phyloP scores from a whole-genome alignment of 2,113 vertebrate species.

The Oceanodroma tethys region DNA sequence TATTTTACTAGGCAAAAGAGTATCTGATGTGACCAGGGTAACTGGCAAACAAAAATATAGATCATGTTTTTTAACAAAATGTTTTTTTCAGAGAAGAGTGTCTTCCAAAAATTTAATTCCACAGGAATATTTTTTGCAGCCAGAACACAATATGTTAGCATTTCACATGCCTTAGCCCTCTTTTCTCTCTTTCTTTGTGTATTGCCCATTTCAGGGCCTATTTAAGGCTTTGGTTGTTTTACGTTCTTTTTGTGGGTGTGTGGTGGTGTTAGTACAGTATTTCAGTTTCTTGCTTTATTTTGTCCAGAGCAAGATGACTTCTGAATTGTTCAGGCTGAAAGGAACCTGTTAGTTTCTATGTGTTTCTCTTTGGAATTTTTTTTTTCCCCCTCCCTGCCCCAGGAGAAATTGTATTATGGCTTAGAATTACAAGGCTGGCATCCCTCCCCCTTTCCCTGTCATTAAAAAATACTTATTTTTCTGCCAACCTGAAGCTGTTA shows the following conservation, averaged over 20 bases:
- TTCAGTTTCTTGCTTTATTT: neutral
- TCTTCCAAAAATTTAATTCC: neutral
- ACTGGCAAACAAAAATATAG: neutral
- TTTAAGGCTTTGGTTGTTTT: neutral
- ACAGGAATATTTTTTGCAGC: neutral
- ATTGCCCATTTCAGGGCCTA: neutral
- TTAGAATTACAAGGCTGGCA: neutral
- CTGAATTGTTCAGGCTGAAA: neutral
- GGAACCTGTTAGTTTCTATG: neutral
- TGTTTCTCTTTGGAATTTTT: neutral
- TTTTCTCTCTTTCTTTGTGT: neutral
- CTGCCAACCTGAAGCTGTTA: neutral
- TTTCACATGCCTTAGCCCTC: neutral
- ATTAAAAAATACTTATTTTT: neutral
- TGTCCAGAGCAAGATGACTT: neutral
- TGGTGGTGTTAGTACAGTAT: neutral
- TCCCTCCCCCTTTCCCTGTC: neutral
- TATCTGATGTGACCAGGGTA: neutral
- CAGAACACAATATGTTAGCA: neutral
- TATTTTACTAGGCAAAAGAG: neutral
- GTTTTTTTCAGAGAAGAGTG: neutral
- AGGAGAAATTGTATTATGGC: neutral
- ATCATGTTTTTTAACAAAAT: neutral
- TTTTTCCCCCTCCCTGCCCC: neutral
- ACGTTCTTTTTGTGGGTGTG: neutral